Percentiles rank a stretch among this genome's conserved stretches.
Conservation (phyloP, 1,140 invertebrate genomes). For the Leucophenga varia region DNA sequence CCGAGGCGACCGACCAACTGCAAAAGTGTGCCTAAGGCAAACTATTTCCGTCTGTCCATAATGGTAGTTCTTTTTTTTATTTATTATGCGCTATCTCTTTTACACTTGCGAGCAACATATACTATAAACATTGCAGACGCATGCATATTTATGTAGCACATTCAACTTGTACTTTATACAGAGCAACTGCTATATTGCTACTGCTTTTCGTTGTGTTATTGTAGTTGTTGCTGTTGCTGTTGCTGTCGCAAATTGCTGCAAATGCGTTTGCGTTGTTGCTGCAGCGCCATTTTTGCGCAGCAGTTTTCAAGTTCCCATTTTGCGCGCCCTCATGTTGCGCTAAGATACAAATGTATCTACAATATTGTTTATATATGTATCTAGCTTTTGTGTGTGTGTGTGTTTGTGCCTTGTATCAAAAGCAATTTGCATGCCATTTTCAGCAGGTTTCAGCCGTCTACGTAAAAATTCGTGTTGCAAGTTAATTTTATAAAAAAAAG, state of each 20-base stretch:
- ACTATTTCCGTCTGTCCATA: conserved; percentile 7
- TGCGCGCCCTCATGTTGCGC: conserved; percentile 4
- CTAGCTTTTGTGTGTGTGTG: conserved; percentile 27
- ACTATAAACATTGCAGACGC: no score
- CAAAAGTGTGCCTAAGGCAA: conserved; percentile 47
- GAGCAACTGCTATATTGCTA: no score
- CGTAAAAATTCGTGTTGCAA: no score
- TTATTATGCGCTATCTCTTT: conserved; percentile 34
- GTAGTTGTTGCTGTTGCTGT: no score
- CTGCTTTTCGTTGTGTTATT: no score
- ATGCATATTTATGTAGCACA: conserved; percentile 46
- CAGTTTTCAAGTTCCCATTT: conserved; percentile 30
- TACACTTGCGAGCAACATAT: conserved; percentile 5
- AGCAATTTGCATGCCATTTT: conserved; percentile 53
- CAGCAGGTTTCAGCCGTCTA: conserved; percentile 17
- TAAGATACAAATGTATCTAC: no score
- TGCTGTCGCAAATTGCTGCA: no score
- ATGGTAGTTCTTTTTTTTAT: conserved; percentile 16
- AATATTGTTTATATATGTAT: conserved; percentile 10
- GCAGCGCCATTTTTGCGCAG: not conserved
- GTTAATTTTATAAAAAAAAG: no score
- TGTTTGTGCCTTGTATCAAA: conserved; percentile 41
- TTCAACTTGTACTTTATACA: no score
- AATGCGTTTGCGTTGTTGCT: not conserved
- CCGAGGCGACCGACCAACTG: no score